phyloP scores from a whole-genome alignment of 2,113 vertebrate species.

The Thermophis baileyi region DNA sequence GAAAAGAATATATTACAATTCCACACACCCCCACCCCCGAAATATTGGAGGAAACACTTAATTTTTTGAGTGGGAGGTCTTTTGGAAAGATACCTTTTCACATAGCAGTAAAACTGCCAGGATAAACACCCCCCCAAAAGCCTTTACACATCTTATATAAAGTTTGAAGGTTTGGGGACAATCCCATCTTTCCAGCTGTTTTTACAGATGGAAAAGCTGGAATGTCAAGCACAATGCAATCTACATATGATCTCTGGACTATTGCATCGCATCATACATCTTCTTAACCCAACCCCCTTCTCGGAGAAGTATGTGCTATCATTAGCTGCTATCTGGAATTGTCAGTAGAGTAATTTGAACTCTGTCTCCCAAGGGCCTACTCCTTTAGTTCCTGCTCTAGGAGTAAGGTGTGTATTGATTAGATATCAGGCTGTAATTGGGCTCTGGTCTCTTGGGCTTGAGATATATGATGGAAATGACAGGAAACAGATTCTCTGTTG shows the following conservation, averaged over 20 bases:
- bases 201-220: neutral
- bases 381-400: slow-evolving; percentile 93
- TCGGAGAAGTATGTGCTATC: slow-evolving; percentile 78
- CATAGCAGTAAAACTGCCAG: neutral
- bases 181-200: neutral
- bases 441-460: slow-evolving; percentile 84
- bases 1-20: slow-evolving; percentile 13
- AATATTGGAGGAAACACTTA: slow-evolving; percentile 22
- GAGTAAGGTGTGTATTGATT: slow-evolving; percentile 96
- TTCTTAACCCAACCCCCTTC: slow-evolving; percentile 49
- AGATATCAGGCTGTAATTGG: slow-evolving; percentile 94
- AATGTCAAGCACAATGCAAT: slow-evolving; percentile 61
- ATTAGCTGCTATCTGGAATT: slow-evolving; percentile 89
- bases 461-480: slow-evolving; percentile 91
- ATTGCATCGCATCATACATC: slow-evolving; percentile 50
- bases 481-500: slow-evolving; percentile 88
- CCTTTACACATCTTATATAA: slow-evolving; percentile 15
- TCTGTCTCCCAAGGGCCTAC: slow-evolving; percentile 86
- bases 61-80: neutral
- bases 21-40: neutral
- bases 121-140: neutral
- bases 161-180: neutral
- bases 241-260: slow-evolving; percentile 57
- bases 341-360: slow-evolving; percentile 93
- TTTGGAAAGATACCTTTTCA: slow-evolving; percentile 10